Percentiles rank a stretch among this genome's conserved stretches.
These are phyloP conservation scores for Dicranocentrus wangi DNA, from an alignment of 2,888 invertebrate species.

Conservation along the genomic window DNA sequence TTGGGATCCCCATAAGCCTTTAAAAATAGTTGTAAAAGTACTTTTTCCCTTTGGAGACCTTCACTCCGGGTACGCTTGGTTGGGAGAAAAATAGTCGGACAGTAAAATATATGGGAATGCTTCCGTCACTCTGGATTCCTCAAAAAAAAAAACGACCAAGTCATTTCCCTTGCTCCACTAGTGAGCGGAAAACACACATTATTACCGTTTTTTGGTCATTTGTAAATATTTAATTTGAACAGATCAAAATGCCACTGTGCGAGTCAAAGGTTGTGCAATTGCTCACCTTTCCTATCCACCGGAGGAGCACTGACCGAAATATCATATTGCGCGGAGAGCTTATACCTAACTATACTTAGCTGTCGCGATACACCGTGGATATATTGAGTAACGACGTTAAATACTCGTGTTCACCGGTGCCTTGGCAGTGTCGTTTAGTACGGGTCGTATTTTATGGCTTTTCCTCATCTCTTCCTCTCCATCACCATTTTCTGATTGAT, in stretches of 20 bases:
- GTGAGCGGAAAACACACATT: too few species aligned
- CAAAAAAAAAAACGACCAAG: constrained; percentile 1
- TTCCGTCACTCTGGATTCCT: not conserved
- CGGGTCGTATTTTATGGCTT: not conserved
- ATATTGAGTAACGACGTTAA: too few species aligned
- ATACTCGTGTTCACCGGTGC: too few species aligned
- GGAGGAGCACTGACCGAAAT: too few species aligned
- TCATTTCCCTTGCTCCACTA: not conserved
- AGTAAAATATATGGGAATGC: too few species aligned
- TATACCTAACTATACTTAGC: too few species aligned
- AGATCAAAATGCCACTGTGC: constrained; percentile 28
- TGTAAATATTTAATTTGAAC: constrained; percentile 50
- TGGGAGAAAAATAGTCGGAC: too few species aligned
- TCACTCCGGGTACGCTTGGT: too few species aligned
- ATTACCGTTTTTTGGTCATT: constrained; percentile 6
- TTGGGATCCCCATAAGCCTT: constrained; percentile 33
- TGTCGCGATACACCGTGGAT: too few species aligned
- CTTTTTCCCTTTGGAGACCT: too few species aligned
- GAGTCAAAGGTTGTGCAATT: not conserved
- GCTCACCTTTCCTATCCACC: too few species aligned
- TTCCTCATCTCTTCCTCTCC: constrained; percentile 5
- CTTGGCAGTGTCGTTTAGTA: not conserved
- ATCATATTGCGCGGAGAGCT: too few species aligned
- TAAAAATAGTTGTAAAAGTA: constrained; percentile 22
- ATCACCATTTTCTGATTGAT: constrained; percentile 32